Evolutionary conservation across 2,888 invertebrate species (phyloP), one percentile per base, ranked within the genome.

Genomic region (Pecten maximus): DNA sequence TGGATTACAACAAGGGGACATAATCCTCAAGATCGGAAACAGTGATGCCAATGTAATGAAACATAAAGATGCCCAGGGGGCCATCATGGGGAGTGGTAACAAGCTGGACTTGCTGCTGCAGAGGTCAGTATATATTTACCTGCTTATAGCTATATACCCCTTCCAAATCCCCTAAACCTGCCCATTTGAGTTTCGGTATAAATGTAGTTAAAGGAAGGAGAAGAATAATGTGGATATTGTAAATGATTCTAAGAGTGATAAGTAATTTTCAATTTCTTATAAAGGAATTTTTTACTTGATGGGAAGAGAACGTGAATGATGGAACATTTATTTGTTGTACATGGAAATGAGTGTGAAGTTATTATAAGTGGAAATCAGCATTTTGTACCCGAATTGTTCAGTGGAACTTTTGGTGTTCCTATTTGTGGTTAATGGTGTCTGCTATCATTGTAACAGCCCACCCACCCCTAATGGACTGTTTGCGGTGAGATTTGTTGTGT

Each of bases 31-130:
- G 92, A 96, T 97, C 89, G 96, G 96, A 88, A 95, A 93, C 90
- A 92, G 93, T 39, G 92, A 93, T 23, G 95, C 96, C 10, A 95
- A 95, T 16, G 91, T 89, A 4, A 90, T 96, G 90, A 94, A 94
- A 89, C 97, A 97, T 92, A 96, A 96, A 91, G 96, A 96, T 89
- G 97, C 96, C 48, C 97, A 97, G 93, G 95, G 96, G 89, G 91
- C 93, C 40, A 96, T 97, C 90, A 88, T 96, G 40, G 93, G 93
- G 23, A 94, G 94, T 92, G 96, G 96, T 87, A 96, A 97, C 93
- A 95, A 95, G 89, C 91, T 97, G 88, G 96, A 96, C 91, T 94
- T 97, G 60, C 94, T 96, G 50, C 93, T 96, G 87, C 95, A 95
- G 92, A 96, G 96, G 96, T 96, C 93, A 92, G 87, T 50, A 86